Percentiles rank a stretch among this genome's conserved stretches.
phyloP scores from a whole-genome alignment of 1,140 invertebrate genomes.

The Venturia canescens region DNA sequence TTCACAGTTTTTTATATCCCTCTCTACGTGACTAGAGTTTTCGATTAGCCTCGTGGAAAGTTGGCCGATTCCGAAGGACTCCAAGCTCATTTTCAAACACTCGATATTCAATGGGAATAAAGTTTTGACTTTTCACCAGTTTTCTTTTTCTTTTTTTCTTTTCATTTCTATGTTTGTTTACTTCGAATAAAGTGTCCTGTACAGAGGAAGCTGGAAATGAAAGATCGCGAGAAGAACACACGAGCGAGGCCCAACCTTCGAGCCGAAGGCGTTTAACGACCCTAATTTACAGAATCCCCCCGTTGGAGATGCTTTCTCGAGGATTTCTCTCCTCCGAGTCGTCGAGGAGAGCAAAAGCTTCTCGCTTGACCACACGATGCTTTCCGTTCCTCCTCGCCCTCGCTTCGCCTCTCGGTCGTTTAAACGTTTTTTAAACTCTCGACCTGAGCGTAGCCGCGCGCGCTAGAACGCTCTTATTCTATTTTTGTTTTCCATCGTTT shows the following conservation, averaged over 20 bases:
- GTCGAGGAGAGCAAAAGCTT: conserved; percentile 6
- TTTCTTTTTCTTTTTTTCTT: not conserved
- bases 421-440: not conserved
- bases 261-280: conserved; percentile 47
- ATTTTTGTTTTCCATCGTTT: conserved; percentile 27
- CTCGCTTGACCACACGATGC: conserved; percentile 19
- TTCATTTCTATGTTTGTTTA: not conserved
- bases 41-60: too few species aligned
- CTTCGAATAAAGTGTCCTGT: not conserved
- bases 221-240: conserved; percentile 35
- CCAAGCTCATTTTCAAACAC: too few species aligned
- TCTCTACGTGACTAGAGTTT: too few species aligned
- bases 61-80: too few species aligned
- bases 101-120: not conserved
- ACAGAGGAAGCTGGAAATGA: conserved; percentile 13
- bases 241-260: conserved; percentile 31
- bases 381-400: not conserved
- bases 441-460: not conserved
- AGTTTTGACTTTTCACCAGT: not conserved
- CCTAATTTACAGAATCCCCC: conserved; percentile 47
- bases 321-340: not conserved
- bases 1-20: too few species aligned
- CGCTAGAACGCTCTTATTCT: conserved; percentile 1
- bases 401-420: not conserved
- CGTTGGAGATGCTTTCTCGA: conserved; percentile 3